Evolutionary conservation across 2,797 vertebrate genomes (phyloP), one percentile per base, ranked within the genome.

Genomic region (Eurystomus glaucurus): DNA sequence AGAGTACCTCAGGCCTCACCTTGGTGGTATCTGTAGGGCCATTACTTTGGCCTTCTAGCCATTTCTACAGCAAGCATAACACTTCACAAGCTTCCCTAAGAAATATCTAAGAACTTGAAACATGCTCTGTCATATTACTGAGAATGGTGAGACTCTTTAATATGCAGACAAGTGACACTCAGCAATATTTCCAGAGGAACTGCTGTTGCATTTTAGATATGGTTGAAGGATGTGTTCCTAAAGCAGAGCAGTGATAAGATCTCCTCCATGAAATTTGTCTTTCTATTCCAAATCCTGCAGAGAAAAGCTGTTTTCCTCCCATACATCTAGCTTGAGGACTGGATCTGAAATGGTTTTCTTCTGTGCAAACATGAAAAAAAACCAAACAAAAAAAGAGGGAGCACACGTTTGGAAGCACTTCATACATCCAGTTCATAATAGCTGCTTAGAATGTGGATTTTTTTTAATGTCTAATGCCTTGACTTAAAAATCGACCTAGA

Each of bases 401-500:
- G 50, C 14, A 39, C 11, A 25, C 3, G 0, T 86, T 69, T 95
- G n/a, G 48, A n/a, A 93, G 58, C 16, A 45, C 21, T 78, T 95
- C 28, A 7, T 72, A 78, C 29, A 78, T 60, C 70, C 60, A 75
- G 45, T 71, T 83, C 72, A 13, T 91, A 96, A 88, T 26, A 69
- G 62, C 65, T 92, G 69, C 45, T 95, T 90, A 92, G 37, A 93
- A 78, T 85, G 65, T 66, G 79, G 19, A 17, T 54, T 76, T 94
- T 88, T 85, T 90, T 78, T 29, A 77, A 87, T 89, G 84, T 71
- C 82, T 90, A 89, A 79, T 95, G 35, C 48, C 95, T 94, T 91
- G 93, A 91, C 71, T 92, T 98, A 94, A 95, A 97, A 97, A 96
- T 81, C 10, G 58, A 91, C 75, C 86, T 94, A 92, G 92, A 96